These are phyloP conservation scores for Melolontha melolontha DNA, from an alignment of 2,888 invertebrate species.

Conservation along the genomic window DNA sequence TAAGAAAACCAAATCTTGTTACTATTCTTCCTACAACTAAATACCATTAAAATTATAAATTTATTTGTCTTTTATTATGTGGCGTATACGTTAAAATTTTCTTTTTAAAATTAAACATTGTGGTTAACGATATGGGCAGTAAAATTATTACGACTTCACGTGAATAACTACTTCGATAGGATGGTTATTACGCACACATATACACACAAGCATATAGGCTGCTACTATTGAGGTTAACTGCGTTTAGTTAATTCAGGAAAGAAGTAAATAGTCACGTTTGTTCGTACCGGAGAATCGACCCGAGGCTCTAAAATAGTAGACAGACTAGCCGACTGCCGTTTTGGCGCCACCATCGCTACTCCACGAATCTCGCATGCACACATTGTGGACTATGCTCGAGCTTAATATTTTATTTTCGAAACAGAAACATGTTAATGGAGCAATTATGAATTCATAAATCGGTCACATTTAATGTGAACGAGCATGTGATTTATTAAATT, in stretches of 20 bases:
- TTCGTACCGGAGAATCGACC: conserved; percentile 12
- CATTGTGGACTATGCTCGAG: neutral
- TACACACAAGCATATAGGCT: neutral
- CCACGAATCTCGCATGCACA: neutral
- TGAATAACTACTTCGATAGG: neutral
- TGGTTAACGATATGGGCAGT: conserved; percentile 2
- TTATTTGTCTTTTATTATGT: no score
- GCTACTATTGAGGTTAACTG: conserved; percentile 10
- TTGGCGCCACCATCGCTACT: conserved; percentile 6
- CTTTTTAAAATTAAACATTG: no score
- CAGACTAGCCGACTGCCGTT: conserved; percentile 2
- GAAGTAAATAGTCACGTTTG: conserved; percentile 24
- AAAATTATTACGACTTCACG: conserved; percentile 13
- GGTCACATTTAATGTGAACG: no score
- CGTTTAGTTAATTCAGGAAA: conserved; percentile 14
- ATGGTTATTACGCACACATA: neutral
- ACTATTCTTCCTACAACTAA: no score
- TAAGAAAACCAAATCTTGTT: no score
- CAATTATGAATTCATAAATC: no score
- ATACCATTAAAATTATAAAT: no score
- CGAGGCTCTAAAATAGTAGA: conserved; percentile 13
- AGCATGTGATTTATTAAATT: no score
- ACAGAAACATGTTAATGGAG: no score
- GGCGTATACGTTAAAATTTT: no score
- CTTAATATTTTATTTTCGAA: no score